Conservation (phyloP, 2,797 vertebrate genomes). For the Australoheros facetus region DNA sequence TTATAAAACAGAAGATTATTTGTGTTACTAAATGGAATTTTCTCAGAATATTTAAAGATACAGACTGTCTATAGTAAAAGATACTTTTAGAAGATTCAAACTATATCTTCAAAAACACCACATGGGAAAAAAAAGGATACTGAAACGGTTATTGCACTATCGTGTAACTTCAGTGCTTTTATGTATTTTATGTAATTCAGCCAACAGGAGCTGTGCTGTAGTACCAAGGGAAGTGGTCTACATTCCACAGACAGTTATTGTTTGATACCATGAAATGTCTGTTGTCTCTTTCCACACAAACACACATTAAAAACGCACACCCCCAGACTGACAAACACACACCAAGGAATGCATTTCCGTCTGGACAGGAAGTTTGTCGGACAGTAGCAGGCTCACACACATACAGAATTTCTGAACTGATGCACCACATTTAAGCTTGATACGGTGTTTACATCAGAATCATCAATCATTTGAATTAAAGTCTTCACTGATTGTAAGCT, state of each 20-base stretch:
- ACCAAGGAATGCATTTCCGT: conserved; percentile 77
- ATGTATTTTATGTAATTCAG: neutral
- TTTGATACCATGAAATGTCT: conserved; percentile 64
- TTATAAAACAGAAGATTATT: neutral
- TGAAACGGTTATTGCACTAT: too few species aligned
- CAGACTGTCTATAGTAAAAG: neutral
- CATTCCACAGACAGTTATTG: conserved; percentile 73
- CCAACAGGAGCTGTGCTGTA: conserved; percentile 10
- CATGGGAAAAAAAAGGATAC: neutral
- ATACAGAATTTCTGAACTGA: conserved; percentile 15
- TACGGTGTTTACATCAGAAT: neutral
- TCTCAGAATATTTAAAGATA: neutral
- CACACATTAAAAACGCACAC: conserved; percentile 45
- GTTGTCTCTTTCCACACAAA: conserved; percentile 55
- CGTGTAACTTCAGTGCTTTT: neutral
- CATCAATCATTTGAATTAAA: neutral
- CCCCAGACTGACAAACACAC: conserved; percentile 54
- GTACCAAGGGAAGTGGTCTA: conserved; percentile 41
- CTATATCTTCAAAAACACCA: neutral
- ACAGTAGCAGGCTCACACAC: conserved; percentile 16
- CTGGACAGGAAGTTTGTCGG: conserved; percentile 74
- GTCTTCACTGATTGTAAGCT: neutral
- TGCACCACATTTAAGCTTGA: neutral
- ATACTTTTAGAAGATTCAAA: neutral
- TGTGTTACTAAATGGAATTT: neutral